These are phyloP conservation scores for Ophonus ardosiacus DNA, from an alignment of 2,888 invertebrate species.

Conservation along the genomic window DNA sequence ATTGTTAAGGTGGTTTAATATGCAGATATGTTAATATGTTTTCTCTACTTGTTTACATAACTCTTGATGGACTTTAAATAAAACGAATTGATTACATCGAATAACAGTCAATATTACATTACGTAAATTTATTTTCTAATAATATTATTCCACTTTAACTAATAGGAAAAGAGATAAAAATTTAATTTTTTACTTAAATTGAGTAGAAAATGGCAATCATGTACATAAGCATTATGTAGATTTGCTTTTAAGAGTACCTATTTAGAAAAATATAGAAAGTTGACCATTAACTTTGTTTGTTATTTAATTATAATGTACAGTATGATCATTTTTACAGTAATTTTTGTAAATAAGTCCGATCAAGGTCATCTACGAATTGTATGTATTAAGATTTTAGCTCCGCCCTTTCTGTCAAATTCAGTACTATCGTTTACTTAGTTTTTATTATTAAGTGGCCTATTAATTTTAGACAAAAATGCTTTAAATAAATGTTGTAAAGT, in stretches of 20 bases:
- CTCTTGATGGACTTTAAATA: not conserved
- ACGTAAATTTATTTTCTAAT: not conserved
- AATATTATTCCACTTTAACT: conserved; percentile 32
- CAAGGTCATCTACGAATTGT: too few species aligned
- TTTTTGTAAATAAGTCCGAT: too few species aligned
- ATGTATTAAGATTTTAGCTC: too few species aligned
- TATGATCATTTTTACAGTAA: too few species aligned
- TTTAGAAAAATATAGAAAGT: conserved; percentile 35
- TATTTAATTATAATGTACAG: not conserved
- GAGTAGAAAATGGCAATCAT: conserved; percentile 33
- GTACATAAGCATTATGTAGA: conserved; percentile 36
- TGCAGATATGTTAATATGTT: not conserved
- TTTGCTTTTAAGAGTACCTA: conserved; percentile 16
- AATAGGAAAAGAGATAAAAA: not conserved
- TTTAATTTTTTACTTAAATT: not conserved
- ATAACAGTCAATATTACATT: not conserved
- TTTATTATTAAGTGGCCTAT: too few species aligned
- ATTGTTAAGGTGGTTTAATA: conserved; percentile 39
- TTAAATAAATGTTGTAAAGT: too few species aligned
- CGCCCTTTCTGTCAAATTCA: too few species aligned
- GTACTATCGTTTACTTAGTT: too few species aligned
- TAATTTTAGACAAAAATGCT: too few species aligned
- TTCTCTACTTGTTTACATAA: not conserved
- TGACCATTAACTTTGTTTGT: conserved; percentile 20
- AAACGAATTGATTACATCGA: conserved; percentile 43